Percentiles rank a stretch among this genome's conserved stretches.
Conservation (phyloP, 2,113 vertebrate species). For the Ifrita kowaldi region DNA sequence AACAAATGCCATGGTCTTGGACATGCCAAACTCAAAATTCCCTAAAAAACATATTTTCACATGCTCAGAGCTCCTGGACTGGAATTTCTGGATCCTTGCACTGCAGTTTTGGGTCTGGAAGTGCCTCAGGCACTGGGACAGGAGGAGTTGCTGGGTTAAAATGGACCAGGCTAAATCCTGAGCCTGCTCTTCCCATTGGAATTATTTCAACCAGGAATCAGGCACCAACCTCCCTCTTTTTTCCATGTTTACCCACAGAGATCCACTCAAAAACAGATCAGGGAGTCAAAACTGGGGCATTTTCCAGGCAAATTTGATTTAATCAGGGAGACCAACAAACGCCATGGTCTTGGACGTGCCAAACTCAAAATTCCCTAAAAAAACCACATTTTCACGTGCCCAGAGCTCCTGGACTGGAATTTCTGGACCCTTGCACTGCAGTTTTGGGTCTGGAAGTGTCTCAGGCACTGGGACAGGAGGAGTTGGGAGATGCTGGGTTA, state of each 20-base stretch:
- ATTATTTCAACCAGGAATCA: not conserved
- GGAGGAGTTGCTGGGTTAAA: not conserved
- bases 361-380: not conserved
- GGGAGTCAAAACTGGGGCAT: not conserved
- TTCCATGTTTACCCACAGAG: not conserved
- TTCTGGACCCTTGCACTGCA: not conserved
- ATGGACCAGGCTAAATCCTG: not conserved
- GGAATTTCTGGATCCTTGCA: not conserved
- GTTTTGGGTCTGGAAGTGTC: not conserved
- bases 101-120: not conserved
- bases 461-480: not conserved
- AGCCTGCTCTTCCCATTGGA: not conserved
- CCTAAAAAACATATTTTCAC: not conserved
- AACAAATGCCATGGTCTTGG: not conserved
- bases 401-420: not conserved
- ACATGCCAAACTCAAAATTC: accelerated
- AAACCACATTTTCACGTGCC: not conserved
- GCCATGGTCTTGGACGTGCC: no score
- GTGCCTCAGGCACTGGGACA: not conserved
- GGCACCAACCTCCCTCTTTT: not conserved
- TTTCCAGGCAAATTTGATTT: not conserved
- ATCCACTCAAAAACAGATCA: not conserved
- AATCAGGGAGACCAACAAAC: not conserved
- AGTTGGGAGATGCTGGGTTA: accelerated
- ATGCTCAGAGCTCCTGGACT: not conserved